Conservation (phyloP, 2,113 vertebrate genomes). For the Todiramphus saurophagus region DNA sequence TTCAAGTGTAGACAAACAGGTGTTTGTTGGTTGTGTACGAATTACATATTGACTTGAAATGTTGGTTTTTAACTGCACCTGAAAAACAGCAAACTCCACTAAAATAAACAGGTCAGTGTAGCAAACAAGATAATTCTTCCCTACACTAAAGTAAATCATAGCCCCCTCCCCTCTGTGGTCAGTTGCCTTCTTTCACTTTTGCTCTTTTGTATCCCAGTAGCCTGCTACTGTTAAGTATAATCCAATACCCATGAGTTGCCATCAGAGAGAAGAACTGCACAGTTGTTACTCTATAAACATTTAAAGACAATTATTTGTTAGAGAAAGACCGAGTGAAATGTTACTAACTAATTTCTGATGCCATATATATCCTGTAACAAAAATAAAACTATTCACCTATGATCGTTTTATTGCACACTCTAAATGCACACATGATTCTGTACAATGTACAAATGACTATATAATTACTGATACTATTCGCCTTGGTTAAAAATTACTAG, state of each 20-base stretch:
- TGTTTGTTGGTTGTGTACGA: constrained; percentile 92
- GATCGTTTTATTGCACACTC: neutral
- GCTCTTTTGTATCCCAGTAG: neutral
- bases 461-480: neutral
- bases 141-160: neutral
- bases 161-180: neutral
- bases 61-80: constrained; percentile 90
- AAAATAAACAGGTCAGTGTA: neutral
- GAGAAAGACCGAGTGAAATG: neutral
- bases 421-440: rapidly evolving
- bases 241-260: rapidly evolving
- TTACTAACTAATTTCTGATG: neutral
- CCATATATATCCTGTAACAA: neutral
- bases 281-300: neutral
- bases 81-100: constrained; percentile 38
- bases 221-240: neutral
- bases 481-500: neutral
- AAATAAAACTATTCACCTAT: neutral
- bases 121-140: neutral
- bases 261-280: neutral
- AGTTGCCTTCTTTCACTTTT: neutral
- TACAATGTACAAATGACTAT: neutral
- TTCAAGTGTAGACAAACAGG: constrained; percentile 94
- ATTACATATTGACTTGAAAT: constrained; percentile 96
- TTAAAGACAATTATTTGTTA: neutral